Base-by-base conservation (phyloP, 2,113 vertebrate genomes). In the Platanista minor region DNA sequence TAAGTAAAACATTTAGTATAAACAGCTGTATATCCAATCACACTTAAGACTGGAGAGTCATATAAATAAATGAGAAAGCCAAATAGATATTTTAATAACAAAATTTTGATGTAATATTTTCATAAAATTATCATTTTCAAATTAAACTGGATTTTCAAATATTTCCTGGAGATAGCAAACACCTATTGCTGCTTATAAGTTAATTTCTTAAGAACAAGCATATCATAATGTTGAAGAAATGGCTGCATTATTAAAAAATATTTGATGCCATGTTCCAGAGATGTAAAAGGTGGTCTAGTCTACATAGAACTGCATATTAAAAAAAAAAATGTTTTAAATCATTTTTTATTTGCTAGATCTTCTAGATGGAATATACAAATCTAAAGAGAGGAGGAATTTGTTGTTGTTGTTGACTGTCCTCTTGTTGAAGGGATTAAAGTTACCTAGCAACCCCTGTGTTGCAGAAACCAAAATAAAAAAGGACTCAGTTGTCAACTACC, bases 381-480 rank as follows among this genome's bases (percentile, higher is more conserved):
- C 71, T 81, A 62, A 81, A 93, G 52, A 83, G 17, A 54, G 29
- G 46, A 61, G 33, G 78, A 91, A 82, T 83, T 66, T 75, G 64
- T 41, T 81, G 54, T 95, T 81, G 39, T 54, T 69, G 74, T 43
- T 94, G 95, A 74, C 3, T 69, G 7, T 36, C 85, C 71, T 90
- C 71, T 85, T 97, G 85, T 82, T 52, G 71, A 96, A 96, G 59
- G 67, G 0, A 36, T 72, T 92, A 92, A 81, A 97, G 78, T 96
- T 85, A 78, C 91, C 88, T 93, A 85, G 57, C 90, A 97, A 97
- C 33, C 49, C 77, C 62, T 66, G 23, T 96, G 94, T 95, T 89
- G 57, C 89, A 54, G 77, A 97, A 96, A 93, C 69, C 90, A 96
- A 88, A 84, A 82, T 33, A 75, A 86, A 71, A 46, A 59, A 96